These are phyloP conservation scores for Leptinotarsa haldemani DNA, from an alignment of 2,888 invertebrate genomes.

Conservation along the genomic window DNA sequence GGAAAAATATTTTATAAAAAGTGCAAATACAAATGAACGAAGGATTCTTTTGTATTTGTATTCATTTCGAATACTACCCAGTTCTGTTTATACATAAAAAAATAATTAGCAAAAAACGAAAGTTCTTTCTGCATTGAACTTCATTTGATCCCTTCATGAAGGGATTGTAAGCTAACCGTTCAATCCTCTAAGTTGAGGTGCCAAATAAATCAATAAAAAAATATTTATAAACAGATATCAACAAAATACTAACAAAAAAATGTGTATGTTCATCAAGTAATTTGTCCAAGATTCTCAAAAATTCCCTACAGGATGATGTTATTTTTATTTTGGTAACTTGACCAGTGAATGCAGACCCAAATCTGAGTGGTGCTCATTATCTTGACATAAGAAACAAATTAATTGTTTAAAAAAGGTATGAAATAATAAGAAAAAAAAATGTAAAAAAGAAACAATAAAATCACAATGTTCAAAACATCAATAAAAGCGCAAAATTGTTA, in stretches of 20 bases:
- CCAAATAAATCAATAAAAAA: background rate
- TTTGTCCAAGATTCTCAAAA: slow-evolving; percentile 28
- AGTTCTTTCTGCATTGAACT: too few species aligned
- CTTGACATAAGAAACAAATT: slow-evolving; percentile 25
- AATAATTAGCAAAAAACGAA: too few species aligned
- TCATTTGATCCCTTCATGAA: too few species aligned
- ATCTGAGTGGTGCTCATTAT: slow-evolving; percentile 41
- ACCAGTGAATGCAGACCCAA: slow-evolving; percentile 44
- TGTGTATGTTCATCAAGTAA: background rate
- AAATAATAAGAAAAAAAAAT: slow-evolving; percentile 21
- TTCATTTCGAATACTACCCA: too few species aligned
- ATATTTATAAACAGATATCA: background rate
- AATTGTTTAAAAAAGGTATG: slow-evolving; percentile 17
- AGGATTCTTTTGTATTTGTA: too few species aligned
- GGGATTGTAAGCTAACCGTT: too few species aligned
- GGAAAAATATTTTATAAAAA: too few species aligned
- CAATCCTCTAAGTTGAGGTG: background rate
- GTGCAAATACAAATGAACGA: too few species aligned
- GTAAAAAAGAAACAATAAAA: slow-evolving; percentile 31
- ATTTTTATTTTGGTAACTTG: slow-evolving; percentile 47
- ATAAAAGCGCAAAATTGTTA: slow-evolving; percentile 36
- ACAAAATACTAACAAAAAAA: slow-evolving; percentile 19
- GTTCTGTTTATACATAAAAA: too few species aligned
- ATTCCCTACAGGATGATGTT: slow-evolving; percentile 30
- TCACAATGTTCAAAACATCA: slow-evolving; percentile 39